These are phyloP conservation scores for Amphimallon solstitiale DNA, from an alignment of 2,888 invertebrate species.

Conservation along the genomic window DNA sequence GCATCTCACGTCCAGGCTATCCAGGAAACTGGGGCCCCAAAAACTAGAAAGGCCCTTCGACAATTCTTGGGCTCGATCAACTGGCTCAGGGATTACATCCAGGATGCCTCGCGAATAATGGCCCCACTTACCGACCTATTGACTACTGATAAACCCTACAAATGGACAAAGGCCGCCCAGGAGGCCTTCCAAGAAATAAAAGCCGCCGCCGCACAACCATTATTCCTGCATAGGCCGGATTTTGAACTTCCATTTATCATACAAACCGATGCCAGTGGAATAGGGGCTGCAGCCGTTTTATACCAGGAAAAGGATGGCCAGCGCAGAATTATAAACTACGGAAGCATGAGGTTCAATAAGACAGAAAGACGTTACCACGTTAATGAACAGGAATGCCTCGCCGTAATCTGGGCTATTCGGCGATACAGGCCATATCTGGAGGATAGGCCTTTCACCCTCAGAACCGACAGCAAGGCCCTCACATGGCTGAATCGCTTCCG, in stretches of 20 bases:
- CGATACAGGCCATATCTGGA: slow-evolving; percentile 46
- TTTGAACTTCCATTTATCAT: slow-evolving; percentile 1
- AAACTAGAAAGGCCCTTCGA: too few relatives aligned
- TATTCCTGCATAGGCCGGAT: too few relatives aligned
- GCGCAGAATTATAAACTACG: slow-evolving; percentile 42
- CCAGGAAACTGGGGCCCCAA: too few relatives aligned
- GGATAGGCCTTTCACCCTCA: slow-evolving; percentile 43
- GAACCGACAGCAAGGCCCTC: too few relatives aligned
- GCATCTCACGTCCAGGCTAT: too few relatives aligned
- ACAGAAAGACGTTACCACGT: too few relatives aligned
- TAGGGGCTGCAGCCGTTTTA: too few relatives aligned
- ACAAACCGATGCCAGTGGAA: slow-evolving; percentile 35
- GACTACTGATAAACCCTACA: slow-evolving; percentile 7
- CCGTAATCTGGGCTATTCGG: slow-evolving; percentile 48
- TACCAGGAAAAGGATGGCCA: slow-evolving; percentile 36
- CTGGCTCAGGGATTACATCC: too few relatives aligned
- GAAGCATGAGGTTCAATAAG: slow-evolving; percentile 39
- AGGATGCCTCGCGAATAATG: too few relatives aligned
- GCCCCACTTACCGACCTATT: slow-evolving; percentile 42
- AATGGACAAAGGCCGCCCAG: slow-evolving; percentile 39
- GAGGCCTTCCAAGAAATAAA: slow-evolving; percentile 40
- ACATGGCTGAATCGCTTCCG: slow-evolving; percentile 42
- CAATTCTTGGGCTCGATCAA: too few relatives aligned
- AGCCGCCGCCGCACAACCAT: too few relatives aligned
- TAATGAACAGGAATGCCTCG: too few relatives aligned